Evolutionary conservation across 2,797 vertebrate genomes (phyloP).

Genomic region (Otolemur crassicaudatus): DNA sequence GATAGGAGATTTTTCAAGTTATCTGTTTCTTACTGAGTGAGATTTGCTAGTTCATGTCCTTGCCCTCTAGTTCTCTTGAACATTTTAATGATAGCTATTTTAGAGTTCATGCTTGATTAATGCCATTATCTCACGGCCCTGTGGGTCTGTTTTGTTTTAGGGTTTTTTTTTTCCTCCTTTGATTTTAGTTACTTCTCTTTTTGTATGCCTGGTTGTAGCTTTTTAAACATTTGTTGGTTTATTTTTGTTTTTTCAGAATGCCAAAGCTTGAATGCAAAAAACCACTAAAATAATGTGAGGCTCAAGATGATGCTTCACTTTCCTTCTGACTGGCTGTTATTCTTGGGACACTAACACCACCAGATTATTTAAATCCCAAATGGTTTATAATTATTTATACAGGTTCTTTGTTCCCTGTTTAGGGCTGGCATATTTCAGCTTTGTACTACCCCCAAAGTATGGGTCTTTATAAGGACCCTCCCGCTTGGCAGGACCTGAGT

Average conservation of each 20-base stretch:
- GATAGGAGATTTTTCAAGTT: neutral
- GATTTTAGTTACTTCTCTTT: neutral
- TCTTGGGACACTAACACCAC: neutral
- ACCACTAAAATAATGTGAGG: neutral
- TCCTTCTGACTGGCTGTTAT: neutral
- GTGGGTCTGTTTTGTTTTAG: neutral
- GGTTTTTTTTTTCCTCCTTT: neutral
- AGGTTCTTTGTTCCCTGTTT: neutral
- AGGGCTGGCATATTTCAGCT: neutral
- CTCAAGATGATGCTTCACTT: neutral
- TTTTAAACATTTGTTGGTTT: neutral
- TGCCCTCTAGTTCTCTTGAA: neutral
- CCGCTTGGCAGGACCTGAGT: neutral
- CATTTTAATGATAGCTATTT: neutral
- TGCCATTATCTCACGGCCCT: neutral
- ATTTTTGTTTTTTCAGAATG: neutral
- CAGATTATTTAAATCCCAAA: neutral
- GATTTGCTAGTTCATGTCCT: neutral
- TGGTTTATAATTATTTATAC: neutral
- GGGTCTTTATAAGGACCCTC: neutral
- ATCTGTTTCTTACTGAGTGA: neutral
- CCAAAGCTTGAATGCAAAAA: neutral
- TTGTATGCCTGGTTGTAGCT: neutral
- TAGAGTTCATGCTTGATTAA: neutral
- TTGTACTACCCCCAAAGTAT: neutral